These are phyloP conservation scores for Mantis religiosa DNA, from an alignment of 2,888 invertebrate genomes.

Conservation along the genomic window DNA sequence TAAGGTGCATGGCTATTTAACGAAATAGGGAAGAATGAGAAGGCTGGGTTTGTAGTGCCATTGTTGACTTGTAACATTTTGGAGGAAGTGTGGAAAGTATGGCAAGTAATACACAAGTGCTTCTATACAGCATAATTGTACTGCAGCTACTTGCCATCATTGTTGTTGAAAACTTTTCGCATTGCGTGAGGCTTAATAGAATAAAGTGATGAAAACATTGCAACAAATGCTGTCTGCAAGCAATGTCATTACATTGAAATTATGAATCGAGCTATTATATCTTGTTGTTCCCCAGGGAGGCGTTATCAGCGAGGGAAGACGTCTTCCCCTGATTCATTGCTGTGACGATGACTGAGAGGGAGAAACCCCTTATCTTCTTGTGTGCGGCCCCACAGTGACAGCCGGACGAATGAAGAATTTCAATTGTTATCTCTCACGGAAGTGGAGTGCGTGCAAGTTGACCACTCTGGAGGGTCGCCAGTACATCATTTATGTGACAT, in stretches of 20 bases:
- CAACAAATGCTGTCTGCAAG: background rate
- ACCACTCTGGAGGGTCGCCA: background rate
- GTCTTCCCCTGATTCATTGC: conserved; percentile 5
- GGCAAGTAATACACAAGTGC: no score
- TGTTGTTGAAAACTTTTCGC: no score
- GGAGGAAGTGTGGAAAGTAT: no score
- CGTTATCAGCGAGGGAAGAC: conserved; percentile 7
- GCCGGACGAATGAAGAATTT: conserved; percentile 23
- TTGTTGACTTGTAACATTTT: no score
- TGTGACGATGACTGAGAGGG: conserved; percentile 5
- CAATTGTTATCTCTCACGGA: conserved; percentile 24
- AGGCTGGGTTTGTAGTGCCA: no score
- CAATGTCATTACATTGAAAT: background rate
- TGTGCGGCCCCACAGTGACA: conserved; percentile 16
- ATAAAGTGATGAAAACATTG: background rate
- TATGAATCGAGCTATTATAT: background rate
- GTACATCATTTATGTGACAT: background rate
- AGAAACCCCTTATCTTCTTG: background rate
- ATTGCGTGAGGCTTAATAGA: background rate
- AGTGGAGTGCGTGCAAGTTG: background rate
- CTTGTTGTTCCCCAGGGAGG: background rate
- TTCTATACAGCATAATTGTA: no score
- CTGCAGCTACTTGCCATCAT: no score
- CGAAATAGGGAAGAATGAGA: no score
- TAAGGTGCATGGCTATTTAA: no score